Percentiles rank a stretch among this genome's conserved stretches.
Conservation (phyloP, 2,888 invertebrate genomes). For the Caenorhabditis japonica region DNA sequence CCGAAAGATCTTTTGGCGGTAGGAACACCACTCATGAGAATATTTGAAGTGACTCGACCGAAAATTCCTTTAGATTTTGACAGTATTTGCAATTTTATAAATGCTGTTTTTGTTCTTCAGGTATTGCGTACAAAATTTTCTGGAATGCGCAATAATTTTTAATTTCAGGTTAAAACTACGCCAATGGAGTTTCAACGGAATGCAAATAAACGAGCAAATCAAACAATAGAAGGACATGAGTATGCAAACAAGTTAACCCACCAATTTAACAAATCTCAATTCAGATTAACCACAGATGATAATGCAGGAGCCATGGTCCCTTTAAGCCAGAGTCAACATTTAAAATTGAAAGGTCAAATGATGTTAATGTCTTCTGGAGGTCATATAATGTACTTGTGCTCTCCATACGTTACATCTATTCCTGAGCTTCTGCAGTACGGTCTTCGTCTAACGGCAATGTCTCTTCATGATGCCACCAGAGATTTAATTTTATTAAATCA, state of each 20-base stretch:
- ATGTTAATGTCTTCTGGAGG: conserved; percentile 61
- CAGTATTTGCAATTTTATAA: conserved; percentile 73
- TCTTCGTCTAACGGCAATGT: conserved; percentile 69
- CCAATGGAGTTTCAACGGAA: conserved; percentile 62
- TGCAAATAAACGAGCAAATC: conserved; percentile 43
- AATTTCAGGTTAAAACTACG: conserved; percentile 55
- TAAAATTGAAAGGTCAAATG: conserved; percentile 73
- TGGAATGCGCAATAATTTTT: background rate
- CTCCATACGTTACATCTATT: conserved; percentile 69
- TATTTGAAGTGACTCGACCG: conserved; percentile 74
- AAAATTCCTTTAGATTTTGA: conserved; percentile 77
- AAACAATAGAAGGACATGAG: conserved; percentile 16
- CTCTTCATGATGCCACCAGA: conserved; percentile 72
- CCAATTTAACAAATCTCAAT: background rate
- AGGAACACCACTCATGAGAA: conserved; percentile 71
- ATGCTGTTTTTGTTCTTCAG: conserved; percentile 72
- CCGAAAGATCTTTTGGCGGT: conserved; percentile 68
- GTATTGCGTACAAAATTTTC: conserved; percentile 27
- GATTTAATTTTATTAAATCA: conserved; percentile 74
- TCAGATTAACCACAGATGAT: conserved; percentile 17
- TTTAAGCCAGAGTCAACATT: conserved; percentile 55
- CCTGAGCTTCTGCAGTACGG: conserved; percentile 63
- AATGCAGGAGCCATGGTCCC: background rate
- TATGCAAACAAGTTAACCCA: background rate
- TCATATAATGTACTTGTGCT: conserved; percentile 68